Base-by-base conservation (phyloP, 2,113 vertebrate genomes). In the Pipra filicauda region DNA sequence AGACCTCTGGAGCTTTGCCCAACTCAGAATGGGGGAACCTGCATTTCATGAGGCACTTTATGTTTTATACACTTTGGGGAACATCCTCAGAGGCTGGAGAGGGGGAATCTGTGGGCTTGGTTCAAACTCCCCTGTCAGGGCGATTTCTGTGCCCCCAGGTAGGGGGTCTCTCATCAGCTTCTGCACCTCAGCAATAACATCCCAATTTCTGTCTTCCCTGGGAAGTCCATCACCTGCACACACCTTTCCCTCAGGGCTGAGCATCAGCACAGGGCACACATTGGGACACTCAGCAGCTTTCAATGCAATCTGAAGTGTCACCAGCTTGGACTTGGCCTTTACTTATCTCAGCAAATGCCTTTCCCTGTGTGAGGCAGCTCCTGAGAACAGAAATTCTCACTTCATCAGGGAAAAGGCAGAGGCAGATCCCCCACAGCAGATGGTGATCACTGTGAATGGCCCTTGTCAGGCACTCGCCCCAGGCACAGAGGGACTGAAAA, bases 21-120 rank as follows among this genome's bases (percentile, higher is more conserved):
- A 24, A 8, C 51, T 73, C 54, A 2, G 9, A 0, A 30, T 2
- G 1, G 3, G 62, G 57, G 51, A 79, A 76, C 37, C 1, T 2
- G 39, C 0, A 1, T 23, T 22, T 57, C 22, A 51, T 4, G 16
- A 39, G 6, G 8, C 0, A 0, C 44, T 57, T 57, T 12, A 13
- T 31, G 20, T 57, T 57, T 33, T 20, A 57, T 3, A 61, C 58
- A 27, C 58, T 59, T 12, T 22, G 62, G 51, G 72, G 39, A 33
- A 35, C n/a, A 62, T 15, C 6, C 46, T 57, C 20, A 30, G 24
- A 54, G 18, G 51, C 24, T 22, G 37, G 37, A 0, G 3, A 80
- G 35, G 23, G 10, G 21, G 4, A 58, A 54, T 33, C 31, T 23
- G 6, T 20, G 39, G 33, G 39, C 65, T 49, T 22, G 15, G 33